These are phyloP conservation scores for Andrena praecox DNA, from an alignment of 2,888 invertebrate species.

Conservation along the genomic window DNA sequence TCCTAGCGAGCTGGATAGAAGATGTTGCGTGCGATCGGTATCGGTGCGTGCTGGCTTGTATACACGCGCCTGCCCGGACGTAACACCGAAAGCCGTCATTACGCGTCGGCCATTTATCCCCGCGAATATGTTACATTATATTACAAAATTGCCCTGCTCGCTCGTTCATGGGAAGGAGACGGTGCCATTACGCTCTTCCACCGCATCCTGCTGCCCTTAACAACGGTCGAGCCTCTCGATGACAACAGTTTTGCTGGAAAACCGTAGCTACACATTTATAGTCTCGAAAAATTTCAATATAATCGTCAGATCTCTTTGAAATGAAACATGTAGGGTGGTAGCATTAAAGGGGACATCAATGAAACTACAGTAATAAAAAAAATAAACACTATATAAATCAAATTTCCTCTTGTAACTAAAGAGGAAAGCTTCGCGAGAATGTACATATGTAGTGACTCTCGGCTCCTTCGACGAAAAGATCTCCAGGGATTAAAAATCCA, in stretches of 20 bases:
- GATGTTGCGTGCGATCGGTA: slow-evolving; percentile 38
- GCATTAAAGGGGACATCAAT: no score
- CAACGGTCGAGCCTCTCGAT: no score
- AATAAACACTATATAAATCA: no score
- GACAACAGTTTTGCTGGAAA: no score
- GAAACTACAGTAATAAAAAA: no score
- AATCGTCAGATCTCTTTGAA: no score
- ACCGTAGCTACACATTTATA: no score
- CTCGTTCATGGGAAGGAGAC: slow-evolving; percentile 3
- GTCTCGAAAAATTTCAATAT: no score
- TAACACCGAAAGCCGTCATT: slow-evolving; percentile 44
- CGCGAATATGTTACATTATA: slow-evolving; percentile 40
- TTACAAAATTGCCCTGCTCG: not conserved
- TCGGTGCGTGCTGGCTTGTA: slow-evolving; percentile 23
- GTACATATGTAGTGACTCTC: not conserved
- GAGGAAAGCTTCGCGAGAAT: no score
- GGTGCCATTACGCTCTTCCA: slow-evolving; percentile 16
- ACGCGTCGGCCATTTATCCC: slow-evolving; percentile 27
- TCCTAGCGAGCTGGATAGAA: not conserved
- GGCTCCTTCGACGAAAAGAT: not conserved
- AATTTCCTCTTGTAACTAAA: no score
- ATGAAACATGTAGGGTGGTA: no score
- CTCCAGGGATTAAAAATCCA: slow-evolving; percentile 2
- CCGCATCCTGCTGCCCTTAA: not conserved
- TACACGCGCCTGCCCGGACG: slow-evolving; percentile 8